phyloP scores from a whole-genome alignment of 2,797 vertebrate species.

The Arvicola amphibius region DNA sequence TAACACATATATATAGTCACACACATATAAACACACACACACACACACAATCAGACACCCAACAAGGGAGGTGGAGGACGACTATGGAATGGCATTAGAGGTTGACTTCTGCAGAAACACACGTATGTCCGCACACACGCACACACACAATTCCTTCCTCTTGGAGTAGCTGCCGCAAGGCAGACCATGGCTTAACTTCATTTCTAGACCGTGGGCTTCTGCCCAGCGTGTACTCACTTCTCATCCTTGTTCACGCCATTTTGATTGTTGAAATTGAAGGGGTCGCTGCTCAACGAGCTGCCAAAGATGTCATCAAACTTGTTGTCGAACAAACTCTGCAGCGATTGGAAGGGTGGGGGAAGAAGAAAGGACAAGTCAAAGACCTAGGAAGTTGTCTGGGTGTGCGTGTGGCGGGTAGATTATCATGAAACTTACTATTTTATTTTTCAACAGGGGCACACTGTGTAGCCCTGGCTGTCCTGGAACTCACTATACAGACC shows the following conservation, averaged over 20 bases:
- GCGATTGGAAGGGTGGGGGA: slow-evolving; percentile 18
- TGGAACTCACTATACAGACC: background rate
- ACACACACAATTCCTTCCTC: background rate
- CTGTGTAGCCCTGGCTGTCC: background rate
- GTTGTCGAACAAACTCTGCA: slow-evolving; percentile 91
- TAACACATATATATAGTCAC: background rate
- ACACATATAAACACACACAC: background rate
- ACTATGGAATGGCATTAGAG: background rate
- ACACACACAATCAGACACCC: background rate
- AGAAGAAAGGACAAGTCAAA: slow-evolving; percentile 22
- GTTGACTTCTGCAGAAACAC: background rate
- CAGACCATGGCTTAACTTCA: background rate
- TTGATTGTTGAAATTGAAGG: slow-evolving; percentile 99
- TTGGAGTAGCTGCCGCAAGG: background rate
- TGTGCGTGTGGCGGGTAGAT: background rate
- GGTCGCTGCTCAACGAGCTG: slow-evolving; percentile 92
- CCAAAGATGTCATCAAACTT: slow-evolving; percentile 98
- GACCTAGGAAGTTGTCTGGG: background rate
- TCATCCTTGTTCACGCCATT: slow-evolving; percentile 97
- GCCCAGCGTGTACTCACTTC: slow-evolving; percentile 88
- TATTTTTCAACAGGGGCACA: background rate
- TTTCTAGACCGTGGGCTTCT: background rate
- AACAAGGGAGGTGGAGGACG: background rate
- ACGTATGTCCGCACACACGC: background rate
- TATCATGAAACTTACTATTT: background rate